Conservation (phyloP, 1,140 invertebrate genomes). For the Polypedilum vanderplanki region DNA sequence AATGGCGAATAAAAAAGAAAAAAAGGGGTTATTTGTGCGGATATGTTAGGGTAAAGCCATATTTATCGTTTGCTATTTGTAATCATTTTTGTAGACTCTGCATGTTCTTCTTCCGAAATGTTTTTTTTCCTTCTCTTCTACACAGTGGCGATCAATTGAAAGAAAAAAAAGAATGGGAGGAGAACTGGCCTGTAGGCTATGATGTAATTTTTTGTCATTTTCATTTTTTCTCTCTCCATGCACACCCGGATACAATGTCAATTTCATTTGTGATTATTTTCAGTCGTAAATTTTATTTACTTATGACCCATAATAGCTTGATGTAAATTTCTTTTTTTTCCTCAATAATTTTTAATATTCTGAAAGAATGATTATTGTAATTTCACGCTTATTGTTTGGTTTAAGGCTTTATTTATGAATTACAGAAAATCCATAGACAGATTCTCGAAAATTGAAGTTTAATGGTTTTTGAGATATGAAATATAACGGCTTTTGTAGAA, state of each 20-base stretch:
- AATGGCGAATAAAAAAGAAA: neutral
- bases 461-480: too few species aligned
- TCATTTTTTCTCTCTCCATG: neutral
- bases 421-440: too few species aligned
- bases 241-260: neutral
- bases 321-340: too few species aligned
- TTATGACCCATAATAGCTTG: too few species aligned
- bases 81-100: neutral
- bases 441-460: too few species aligned
- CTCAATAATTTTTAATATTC: too few species aligned
- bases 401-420: too few species aligned
- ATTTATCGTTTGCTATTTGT: constrained; percentile 6
- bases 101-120: neutral
- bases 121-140: neutral
- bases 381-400: too few species aligned
- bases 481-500: too few species aligned
- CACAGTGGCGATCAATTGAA: too few species aligned
- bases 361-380: too few species aligned
- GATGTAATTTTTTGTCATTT: neutral
- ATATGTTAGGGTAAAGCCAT: neutral
- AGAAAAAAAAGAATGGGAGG: too few species aligned
- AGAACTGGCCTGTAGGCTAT: neutral
- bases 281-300: neutral
- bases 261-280: constrained; percentile 4
- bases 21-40: neutral